These are phyloP conservation scores for Danionella cerebrum DNA, from an alignment of 2,113 vertebrate species.

Conservation along the genomic window DNA sequence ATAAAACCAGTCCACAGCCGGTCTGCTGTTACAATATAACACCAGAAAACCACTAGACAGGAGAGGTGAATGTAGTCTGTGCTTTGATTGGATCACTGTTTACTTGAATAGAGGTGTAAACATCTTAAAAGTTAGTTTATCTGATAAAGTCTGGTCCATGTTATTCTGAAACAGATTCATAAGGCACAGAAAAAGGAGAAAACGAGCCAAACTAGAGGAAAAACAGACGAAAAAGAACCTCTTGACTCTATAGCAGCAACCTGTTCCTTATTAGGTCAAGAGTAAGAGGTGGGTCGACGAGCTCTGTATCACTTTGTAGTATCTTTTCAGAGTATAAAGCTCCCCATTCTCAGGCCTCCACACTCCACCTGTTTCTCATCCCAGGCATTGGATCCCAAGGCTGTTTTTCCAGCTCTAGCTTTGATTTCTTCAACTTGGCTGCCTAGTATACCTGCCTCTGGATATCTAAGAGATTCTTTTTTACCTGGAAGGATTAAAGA, in stretches of 20 bases:
- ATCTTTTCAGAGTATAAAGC: constrained; percentile 39
- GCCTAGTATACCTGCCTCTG: constrained; percentile 5
- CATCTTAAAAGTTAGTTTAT: too few relatives aligned
- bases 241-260: background rate
- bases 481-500: constrained; percentile 1
- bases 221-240: background rate
- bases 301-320: constrained; percentile 34
- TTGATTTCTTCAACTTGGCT: constrained; percentile 41
- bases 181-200: background rate
- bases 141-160: too few relatives aligned
- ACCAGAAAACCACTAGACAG: constrained; percentile 1
- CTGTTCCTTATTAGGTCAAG: constrained; percentile 41
- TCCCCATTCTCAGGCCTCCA: constrained; percentile 32
- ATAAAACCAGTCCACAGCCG: constrained; percentile 36
- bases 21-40: background rate
- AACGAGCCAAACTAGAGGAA: too few relatives aligned
- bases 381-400: constrained; percentile 49
- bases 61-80: background rate
- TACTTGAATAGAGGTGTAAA: background rate
- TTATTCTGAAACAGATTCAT: too few relatives aligned
- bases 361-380: constrained; percentile 46
- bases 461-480: constrained; percentile 12
- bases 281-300: constrained; percentile 14
- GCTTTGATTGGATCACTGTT: background rate
- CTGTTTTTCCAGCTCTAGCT: constrained; percentile 45